Evolutionary conservation across 2,797 vertebrate genomes (phyloP), one percentile per base, ranked within the genome.

Genomic region (Manis javanica): DNA sequence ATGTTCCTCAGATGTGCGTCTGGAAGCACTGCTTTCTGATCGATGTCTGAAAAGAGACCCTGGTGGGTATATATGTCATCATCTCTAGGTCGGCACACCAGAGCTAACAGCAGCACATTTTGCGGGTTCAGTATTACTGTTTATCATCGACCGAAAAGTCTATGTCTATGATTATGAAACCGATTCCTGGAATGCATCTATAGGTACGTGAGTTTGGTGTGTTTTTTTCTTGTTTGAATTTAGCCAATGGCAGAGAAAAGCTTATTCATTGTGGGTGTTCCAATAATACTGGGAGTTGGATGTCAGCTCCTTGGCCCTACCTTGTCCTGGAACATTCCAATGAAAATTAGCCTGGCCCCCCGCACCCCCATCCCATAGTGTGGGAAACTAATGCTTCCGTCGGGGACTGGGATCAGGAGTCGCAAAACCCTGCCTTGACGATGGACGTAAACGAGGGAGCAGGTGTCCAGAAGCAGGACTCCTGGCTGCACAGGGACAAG

Each of bases 81-180:
- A 18, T 81, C 16, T 39, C 21, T 19, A 97, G 97, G 94, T 85
- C 2, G 24, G 85, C 7, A 2, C 0, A 29, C 93, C 96, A 0
- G 4, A 49, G 29, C 68, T 97, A 5, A 92, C 93, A 0, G 81
- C 95, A 0, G 97, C 95, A 2, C 72, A 91, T 31, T 97, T 95
- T 34, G 29, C 96, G 0, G 61, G 16, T 9, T 0, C 82, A 0
- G 0, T 23, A 0, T 4, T 97, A 83, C 63, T 97, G 8, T 57
- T 97, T 5, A 89, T 94, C 31, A 79, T 97, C 39, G 83, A 87
- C 68, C 14, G 3, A 2, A 96, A 91, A 63, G 59, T 97, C 68
- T 97, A 90, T 10, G 0, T 3, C 57, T 96, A 94, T n/a, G 5
- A 92, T 12, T 94, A 89, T 23, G 7, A 57, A 14, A 2, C 5